Percentiles rank a stretch among this genome's conserved stretches.
phyloP scores from a whole-genome alignment of 2,888 invertebrate genomes.

The Conomelus anceps region DNA sequence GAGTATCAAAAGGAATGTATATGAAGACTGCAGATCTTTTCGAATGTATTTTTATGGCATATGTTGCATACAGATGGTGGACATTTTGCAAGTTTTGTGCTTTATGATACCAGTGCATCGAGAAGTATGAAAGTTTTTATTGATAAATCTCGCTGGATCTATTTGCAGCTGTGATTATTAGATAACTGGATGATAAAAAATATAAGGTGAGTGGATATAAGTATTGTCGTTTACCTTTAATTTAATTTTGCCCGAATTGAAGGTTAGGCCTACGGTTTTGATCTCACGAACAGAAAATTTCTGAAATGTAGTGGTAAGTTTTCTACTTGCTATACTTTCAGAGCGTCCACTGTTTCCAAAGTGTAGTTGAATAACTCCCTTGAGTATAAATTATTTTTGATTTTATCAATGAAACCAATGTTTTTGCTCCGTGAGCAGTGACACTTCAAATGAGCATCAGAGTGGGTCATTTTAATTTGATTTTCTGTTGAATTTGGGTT shows the following conservation, averaged over 20 bases:
- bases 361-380: too few species aligned
- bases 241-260: neutral
- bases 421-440: too few species aligned
- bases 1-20: neutral
- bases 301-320: too few species aligned
- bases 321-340: too few species aligned
- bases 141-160: neutral
- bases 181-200: neutral
- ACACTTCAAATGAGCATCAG: too few species aligned
- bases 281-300: too few species aligned
- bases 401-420: too few species aligned
- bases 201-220: neutral
- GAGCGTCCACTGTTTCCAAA: too few species aligned
- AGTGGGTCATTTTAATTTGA: too few species aligned
- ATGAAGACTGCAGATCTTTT: neutral
- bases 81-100: slow-evolving; percentile 25
- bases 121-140: neutral
- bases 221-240: neutral
- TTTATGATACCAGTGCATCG: slow-evolving; percentile 12
- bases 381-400: too few species aligned
- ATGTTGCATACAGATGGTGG: slow-evolving; percentile 27
- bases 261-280: neutral
- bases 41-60: slow-evolving; percentile 16
- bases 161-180: neutral
- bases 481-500: too few species aligned